Evolutionary conservation across 2,888 invertebrate species (phyloP), one percentile per base, ranked within the genome.

Genomic region (Aspidapion aeneum): DNA sequence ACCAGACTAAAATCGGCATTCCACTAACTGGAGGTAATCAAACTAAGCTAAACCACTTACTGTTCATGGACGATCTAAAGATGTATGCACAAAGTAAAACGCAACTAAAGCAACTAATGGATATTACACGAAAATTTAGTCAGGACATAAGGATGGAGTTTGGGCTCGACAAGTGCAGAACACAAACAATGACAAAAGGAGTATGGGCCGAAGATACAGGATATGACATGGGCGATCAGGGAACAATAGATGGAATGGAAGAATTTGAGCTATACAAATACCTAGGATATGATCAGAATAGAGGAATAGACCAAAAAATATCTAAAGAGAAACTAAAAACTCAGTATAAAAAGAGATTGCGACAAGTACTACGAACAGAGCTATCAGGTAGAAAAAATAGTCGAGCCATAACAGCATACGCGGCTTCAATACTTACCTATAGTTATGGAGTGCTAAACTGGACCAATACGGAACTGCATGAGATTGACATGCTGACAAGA

Each of bases 141-240:
- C 17, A 52, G 18, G 52, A 52, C n/a, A 52, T 52, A 17, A 52
- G n/a, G 52, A 52, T 52, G 52, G 19, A 52, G n/a, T 52, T 52
- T n/a, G 52, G 52, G 17, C 17, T 52, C 5, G 19, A 19, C n/a
- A 52, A 52, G 52, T 52, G 52, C 19, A 52, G 19, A 19, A 52
- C 19, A 52, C 17, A 19, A 17, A 18, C 52, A 18, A 52, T 52
- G 17, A n/a, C 17, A 52, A 52, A 52, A 19, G 52, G 52, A 17
- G 19, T 7, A 52, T 17, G 17, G 17, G 19, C 19, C 3, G 18
- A 52, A n/a, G 18, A 52, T 52, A 7, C 17, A 9, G 18, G 52
- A n/a, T 52, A 18, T 52, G 52, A 18, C 18, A 19, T 52, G 5
- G 52, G 52, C 7, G 7, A n/a, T n/a, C n/a, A n/a, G n/a, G n/a